A percentile compares a stretch with the other conserved stretches of the same genome.
These are phyloP conservation scores for Microplitis mediator DNA, from an alignment of 1,140 invertebrate species.

Conservation along the genomic window DNA sequence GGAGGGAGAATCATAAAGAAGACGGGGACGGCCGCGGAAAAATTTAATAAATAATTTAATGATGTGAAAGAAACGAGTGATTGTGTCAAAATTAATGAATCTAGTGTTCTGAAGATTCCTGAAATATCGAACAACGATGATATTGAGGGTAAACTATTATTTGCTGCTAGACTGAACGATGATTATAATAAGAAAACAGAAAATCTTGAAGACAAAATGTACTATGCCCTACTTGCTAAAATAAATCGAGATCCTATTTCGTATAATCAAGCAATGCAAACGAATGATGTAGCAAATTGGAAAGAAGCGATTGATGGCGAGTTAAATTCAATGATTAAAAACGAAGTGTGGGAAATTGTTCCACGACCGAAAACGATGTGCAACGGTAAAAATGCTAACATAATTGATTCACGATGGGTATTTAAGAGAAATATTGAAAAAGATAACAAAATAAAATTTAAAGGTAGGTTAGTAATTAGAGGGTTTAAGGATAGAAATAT, in stretches of 20 bases:
- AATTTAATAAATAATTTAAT: background rate
- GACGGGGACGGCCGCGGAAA: background rate
- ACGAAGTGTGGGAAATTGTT: slow-evolving; percentile 8
- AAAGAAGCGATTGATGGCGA: slow-evolving; percentile 8
- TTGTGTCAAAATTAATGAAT: background rate
- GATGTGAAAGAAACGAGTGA: background rate
- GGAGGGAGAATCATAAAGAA: background rate
- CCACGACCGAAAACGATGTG: background rate
- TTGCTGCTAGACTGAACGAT: background rate
- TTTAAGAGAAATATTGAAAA: background rate
- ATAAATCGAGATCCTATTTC: background rate
- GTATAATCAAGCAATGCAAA: background rate
- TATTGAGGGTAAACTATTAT: background rate
- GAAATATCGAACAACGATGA: background rate
- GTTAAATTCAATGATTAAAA: background rate
- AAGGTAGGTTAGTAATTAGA: too few relatives aligned
- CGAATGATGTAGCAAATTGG: background rate
- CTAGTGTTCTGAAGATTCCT: background rate
- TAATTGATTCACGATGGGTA: background rate
- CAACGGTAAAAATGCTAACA: background rate
- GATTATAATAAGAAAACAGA: background rate
- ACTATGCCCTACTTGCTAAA: background rate
- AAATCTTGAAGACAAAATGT: background rate
- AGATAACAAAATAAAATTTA: too few relatives aligned
- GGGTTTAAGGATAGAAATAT: too few relatives aligned